phyloP scores from a whole-genome alignment of 37 sponge, comb jelly and placozoan genomes.

The Agelas oroides region DNA sequence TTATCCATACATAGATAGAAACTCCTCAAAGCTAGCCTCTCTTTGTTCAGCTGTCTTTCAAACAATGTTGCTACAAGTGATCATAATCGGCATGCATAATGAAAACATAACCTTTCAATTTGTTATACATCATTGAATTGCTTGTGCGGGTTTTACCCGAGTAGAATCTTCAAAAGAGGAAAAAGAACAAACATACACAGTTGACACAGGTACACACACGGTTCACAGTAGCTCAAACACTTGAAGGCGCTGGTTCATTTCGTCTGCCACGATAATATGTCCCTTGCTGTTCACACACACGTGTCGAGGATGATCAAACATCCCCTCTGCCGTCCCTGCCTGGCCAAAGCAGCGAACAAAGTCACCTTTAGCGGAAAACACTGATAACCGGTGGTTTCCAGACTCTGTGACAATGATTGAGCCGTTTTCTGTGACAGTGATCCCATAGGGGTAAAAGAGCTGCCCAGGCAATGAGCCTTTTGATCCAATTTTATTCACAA shows the following conservation, averaged over 20 bases:
- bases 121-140: too few relatives aligned
- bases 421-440: background rate
- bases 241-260: slow-evolving; percentile 43
- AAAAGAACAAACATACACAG: too few relatives aligned
- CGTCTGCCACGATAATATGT: slow-evolving; percentile 45
- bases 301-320: slow-evolving; percentile 36
- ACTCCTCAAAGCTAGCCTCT: too few relatives aligned
- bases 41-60: too few relatives aligned
- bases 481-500: background rate
- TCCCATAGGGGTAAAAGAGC: slow-evolving; percentile 41
- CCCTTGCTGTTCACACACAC: slow-evolving; percentile 38
- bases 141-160: too few relatives aligned
- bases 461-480: slow-evolving; percentile 20
- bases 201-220: too few relatives aligned
- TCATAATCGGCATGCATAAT: too few relatives aligned
- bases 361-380: slow-evolving; percentile 27
- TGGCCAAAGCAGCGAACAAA: slow-evolving; percentile 35
- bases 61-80: too few relatives aligned
- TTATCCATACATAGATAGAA: too few relatives aligned
- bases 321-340: slow-evolving; percentile 28
- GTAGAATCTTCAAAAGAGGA: too few relatives aligned
- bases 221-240: slow-evolving; percentile 23
- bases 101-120: too few relatives aligned
- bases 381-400: slow-evolving; percentile 35
- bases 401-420: slow-evolving; percentile 30